A percentile compares a stretch with the other conserved stretches of the same genome.
Evolutionary conservation across 2,888 invertebrate genomes (phyloP).

Genomic region (Geophilus truncorum): DNA sequence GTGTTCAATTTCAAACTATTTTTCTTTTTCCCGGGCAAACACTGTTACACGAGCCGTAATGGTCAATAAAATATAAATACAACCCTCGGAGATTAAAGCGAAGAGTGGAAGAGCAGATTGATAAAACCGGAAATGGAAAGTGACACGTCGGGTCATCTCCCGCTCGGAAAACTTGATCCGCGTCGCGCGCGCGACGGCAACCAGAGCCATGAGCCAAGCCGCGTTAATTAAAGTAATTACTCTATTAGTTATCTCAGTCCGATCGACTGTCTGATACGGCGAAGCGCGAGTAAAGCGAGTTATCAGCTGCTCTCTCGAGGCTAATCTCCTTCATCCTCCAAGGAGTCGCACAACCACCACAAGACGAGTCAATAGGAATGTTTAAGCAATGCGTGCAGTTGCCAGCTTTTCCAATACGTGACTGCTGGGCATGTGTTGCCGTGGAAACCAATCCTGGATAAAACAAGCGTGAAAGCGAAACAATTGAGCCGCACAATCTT

Average conservation of each 20-base stretch:
- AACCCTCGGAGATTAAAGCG: background rate
- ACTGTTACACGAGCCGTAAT: background rate
- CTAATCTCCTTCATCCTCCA: background rate
- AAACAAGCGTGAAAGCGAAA: background rate
- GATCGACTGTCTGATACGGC: background rate
- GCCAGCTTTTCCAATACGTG: background rate
- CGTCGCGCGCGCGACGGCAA: background rate
- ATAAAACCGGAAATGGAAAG: background rate
- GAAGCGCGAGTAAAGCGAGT: background rate
- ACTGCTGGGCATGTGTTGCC: background rate
- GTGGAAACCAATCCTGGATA: background rate
- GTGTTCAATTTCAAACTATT: background rate
- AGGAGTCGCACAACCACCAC: background rate
- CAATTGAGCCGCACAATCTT: background rate
- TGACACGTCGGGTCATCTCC: background rate
- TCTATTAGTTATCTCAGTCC: background rate
- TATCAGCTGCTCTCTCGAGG: background rate
- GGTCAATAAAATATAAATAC: background rate
- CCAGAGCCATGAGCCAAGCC: background rate
- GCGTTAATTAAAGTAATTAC: slow-evolving; percentile 16
- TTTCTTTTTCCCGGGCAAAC: background rate
- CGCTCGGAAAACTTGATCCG: background rate
- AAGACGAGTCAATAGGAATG: slow-evolving; percentile 11
- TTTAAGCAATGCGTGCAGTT: background rate
- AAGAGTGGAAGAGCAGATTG: background rate